phyloP scores from a whole-genome alignment of 2,888 invertebrate genomes.

The Mantis religiosa region DNA sequence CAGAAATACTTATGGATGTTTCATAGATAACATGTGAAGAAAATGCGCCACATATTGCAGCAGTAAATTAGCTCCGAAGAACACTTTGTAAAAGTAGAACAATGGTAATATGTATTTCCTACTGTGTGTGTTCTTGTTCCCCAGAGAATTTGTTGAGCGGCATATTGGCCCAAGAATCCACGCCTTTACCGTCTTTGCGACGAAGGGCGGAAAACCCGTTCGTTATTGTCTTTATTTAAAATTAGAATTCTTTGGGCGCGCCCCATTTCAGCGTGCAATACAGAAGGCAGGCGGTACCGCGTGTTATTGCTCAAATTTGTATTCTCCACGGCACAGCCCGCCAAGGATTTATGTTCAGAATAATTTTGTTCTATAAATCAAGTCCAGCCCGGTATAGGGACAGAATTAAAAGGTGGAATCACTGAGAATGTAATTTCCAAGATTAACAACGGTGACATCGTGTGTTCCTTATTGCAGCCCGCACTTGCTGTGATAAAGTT shows the following conservation, averaged over 20 bases:
- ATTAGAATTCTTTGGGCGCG: background rate
- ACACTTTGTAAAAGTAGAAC: no score
- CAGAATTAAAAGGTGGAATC: background rate
- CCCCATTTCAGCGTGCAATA: background rate
- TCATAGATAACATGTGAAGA: no score
- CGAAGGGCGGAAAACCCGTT: background rate
- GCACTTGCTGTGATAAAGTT: background rate
- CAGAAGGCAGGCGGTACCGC: background rate
- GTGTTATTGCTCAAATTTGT: conserved; percentile 5
- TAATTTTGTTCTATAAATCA: conserved; percentile 9
- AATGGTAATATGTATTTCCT: no score
- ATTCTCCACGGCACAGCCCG: background rate
- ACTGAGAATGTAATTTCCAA: background rate
- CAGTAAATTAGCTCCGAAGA: no score
- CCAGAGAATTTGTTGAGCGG: background rate
- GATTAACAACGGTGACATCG: background rate
- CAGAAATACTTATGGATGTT: no score
- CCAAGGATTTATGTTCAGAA: conserved; percentile 1
- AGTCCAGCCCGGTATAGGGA: background rate
- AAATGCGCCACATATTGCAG: no score
- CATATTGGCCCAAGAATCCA: background rate
- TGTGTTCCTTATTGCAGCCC: background rate
- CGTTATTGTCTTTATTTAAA: background rate
- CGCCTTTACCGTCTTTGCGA: background rate
- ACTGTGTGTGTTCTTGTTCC: background rate